Percentiles rank a stretch among this genome's conserved stretches.
Evolutionary conservation across 2,797 vertebrate genomes (phyloP).

Genomic region (Sebastes trivittatus): DNA sequence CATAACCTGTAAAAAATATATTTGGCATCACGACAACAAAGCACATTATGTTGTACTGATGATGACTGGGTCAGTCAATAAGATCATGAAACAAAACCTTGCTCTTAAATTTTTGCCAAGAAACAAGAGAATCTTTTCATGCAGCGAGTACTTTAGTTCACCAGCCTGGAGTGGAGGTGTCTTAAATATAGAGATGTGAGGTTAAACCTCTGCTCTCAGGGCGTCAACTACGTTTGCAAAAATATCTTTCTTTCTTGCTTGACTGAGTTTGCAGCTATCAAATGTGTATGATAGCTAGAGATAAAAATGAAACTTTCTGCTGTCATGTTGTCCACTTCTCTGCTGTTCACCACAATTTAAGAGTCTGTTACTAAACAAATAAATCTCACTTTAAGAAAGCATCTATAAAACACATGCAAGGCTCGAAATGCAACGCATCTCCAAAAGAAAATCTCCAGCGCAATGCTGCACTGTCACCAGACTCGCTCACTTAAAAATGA

Average conservation of each 20-base stretch:
- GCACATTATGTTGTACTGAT: not conserved
- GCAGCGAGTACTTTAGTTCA: not conserved
- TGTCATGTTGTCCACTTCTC: no score
- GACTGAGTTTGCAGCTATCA: no score
- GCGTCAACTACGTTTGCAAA: not conserved
- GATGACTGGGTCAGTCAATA: not conserved
- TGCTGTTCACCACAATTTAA: not conserved
- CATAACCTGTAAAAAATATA: not conserved
- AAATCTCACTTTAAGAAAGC: not conserved
- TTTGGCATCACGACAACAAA: not conserved
- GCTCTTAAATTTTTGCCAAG: not conserved
- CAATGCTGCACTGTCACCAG: slow-evolving; percentile 15
- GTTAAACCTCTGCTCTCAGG: not conserved
- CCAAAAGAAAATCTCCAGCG: not conserved
- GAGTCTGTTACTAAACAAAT: not conserved
- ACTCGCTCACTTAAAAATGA: slow-evolving; percentile 15
- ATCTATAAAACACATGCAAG: slow-evolving; percentile 23
- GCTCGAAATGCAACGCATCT: slow-evolving; percentile 13
- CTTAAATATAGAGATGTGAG: not conserved
- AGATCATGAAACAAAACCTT: not conserved
- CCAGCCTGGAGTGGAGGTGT: not conserved
- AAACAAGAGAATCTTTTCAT: not conserved
- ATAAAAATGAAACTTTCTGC: no score
- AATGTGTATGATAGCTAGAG: no score
- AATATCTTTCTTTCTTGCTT: not conserved